Evolutionary conservation across 2,888 invertebrate genomes (phyloP), one percentile per base, ranked within the genome.

Genomic region (Diaperis boleti): DNA sequence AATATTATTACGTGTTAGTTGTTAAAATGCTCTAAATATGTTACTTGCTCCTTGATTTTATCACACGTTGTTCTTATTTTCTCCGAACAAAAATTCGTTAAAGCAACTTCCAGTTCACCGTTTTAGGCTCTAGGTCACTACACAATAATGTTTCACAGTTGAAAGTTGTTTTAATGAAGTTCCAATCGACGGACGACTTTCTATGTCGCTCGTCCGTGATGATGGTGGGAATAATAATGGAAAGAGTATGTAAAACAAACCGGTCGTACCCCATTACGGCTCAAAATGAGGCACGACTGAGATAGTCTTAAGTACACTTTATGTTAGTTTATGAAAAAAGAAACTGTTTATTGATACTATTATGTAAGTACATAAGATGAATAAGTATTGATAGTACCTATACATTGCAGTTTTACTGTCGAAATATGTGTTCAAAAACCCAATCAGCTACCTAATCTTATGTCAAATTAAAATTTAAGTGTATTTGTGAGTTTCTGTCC

Each of bases 381-480:
- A 74, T 76, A 76, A 76, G 74, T 78, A 78, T 78, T 75, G 73
- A 72, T 79, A 80, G 79, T 79, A 79, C 78, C 79, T 80, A 79
- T 78, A 78, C 73, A 76, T 77, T 76, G 77, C 79, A 80, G 79
- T 79, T 78, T 78, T 78, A 80, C 80, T 79, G 80, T 80, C 77
- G 73, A 77, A 79, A 80, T 81, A 82, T 81, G 81, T 82, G 82
- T 82, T 81, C 81, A 81, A 76, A 64, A 79, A 80, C 79, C 81
- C 81, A 82, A 81, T 82, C 82, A 81, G 79, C 79, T 80, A 79
- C 76, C 77, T 79, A 79, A 77, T 79, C 78, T 79, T 79, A 80
- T 79, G 80, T 80, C 78, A 78, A 79, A 79, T 78, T 75, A 79
- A 81, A 79, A 73, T 72, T 74, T 75, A 75, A 75, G 73, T 76